These are phyloP conservation scores for Pseudomyrmex cubaensis DNA, from an alignment of 1,140 invertebrate genomes.

Conservation along the genomic window DNA sequence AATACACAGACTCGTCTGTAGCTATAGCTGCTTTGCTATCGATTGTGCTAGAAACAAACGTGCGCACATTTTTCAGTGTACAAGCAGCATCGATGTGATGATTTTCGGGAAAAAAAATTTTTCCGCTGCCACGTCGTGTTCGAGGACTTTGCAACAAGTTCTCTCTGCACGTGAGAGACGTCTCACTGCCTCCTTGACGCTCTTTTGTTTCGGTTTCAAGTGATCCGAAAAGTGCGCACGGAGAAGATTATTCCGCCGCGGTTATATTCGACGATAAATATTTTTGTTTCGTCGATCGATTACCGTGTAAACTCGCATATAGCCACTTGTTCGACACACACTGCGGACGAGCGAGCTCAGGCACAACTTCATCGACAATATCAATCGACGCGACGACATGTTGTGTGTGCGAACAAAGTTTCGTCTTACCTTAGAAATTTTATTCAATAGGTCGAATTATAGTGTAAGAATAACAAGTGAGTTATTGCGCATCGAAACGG, in stretches of 20 bases:
- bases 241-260: background rate
- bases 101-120: background rate
- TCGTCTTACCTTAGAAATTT: background rate
- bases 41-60: slow-evolving; percentile 18
- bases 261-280: slow-evolving; percentile 28
- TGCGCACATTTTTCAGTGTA: slow-evolving; percentile 4
- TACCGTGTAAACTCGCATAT: slow-evolving; percentile 12
- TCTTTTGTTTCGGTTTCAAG: background rate
- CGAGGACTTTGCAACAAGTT: slow-evolving; percentile 15
- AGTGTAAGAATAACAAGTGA: too few relatives aligned
- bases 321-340: background rate
- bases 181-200: too few relatives aligned
- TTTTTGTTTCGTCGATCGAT: slow-evolving; percentile 35
- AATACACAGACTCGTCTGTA: background rate
- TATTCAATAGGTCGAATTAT: background rate
- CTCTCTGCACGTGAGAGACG: background rate
- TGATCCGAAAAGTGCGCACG: background rate
- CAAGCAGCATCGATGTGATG: background rate
- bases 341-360: background rate
- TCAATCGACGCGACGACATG: background rate
- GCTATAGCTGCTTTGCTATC: background rate
- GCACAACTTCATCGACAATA: background rate
- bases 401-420: background rate
- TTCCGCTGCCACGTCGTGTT: background rate
- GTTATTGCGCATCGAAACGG: too few relatives aligned